phyloP scores from a whole-genome alignment of 1,140 invertebrate genomes.

The Cylas formicarius region DNA sequence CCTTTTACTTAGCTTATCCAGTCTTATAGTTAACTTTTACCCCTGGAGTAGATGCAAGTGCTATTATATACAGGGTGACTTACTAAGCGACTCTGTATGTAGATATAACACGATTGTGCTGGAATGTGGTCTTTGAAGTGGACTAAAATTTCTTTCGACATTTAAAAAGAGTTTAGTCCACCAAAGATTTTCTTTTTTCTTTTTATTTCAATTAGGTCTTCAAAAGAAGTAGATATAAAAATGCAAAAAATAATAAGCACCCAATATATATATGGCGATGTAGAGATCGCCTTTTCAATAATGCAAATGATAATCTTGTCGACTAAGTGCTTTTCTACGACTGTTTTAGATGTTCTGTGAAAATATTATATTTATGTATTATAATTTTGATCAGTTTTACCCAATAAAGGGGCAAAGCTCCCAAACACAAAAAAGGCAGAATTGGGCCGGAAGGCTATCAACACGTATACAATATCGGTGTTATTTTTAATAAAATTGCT shows the following conservation, averaged over 20 bases:
- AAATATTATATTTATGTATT: not conserved
- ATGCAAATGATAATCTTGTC: slow-evolving; percentile 2
- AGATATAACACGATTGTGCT: too few relatives aligned
- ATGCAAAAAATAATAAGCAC: slow-evolving; percentile 2
- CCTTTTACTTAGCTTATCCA: too few relatives aligned
- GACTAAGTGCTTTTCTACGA: slow-evolving; percentile 5
- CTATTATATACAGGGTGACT: too few relatives aligned
- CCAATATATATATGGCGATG: not conserved
- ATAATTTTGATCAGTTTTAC: not conserved
- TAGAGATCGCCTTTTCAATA: not conserved
- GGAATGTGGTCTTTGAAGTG: not conserved
- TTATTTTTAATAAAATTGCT: slow-evolving; percentile 2
- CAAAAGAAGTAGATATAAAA: not conserved
- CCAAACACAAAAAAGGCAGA: too few relatives aligned
- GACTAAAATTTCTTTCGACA: not conserved
- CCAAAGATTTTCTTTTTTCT: too few relatives aligned
- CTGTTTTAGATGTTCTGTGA: slow-evolving; percentile 3
- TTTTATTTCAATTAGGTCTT: not conserved
- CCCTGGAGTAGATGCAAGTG: too few relatives aligned
- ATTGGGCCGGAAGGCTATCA: too few relatives aligned
- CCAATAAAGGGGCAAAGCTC: not conserved
- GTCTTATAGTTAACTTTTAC: too few relatives aligned
- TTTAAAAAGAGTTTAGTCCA: too few relatives aligned
- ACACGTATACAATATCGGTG: not conserved
- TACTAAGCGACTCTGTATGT: too few relatives aligned